Base-by-base conservation (phyloP, 2,797 vertebrate genomes). In the Emys orbicularis region DNA sequence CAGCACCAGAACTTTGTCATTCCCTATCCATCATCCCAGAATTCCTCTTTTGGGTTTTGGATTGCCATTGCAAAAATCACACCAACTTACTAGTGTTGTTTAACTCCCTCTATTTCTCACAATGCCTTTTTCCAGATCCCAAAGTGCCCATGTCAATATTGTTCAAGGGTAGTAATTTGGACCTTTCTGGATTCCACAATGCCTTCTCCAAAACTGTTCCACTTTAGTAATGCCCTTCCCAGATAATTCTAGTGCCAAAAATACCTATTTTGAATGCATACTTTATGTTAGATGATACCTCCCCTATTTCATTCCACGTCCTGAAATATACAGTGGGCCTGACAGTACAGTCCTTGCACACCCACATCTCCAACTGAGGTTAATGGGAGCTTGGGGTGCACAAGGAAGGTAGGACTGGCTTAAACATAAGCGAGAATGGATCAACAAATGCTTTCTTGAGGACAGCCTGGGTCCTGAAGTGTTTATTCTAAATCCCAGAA, bases 81-180 rank as follows among this genome's bases (percentile, higher is more conserved):
- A 68, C 12, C 27, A 83, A 81, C 61, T 61, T 44, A 3, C 6
- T 8, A 82, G 23, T 5, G 16, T 47, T 77, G 53, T 2, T 81
- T 85, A 88, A 53, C 15, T 57, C 19, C 80, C 3, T 74, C 92
- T 56, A 57, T 12, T 72, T 84, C 77, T 90, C 41, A 8, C 2
- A 86, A 86, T 0, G 50, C 49, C 76, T 49, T n/a, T 16, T 72
- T 53, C 49, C 47, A 89, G 77, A 29, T 82, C 53, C 86, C 93
- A 94, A 95, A 95, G 93, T 95, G 92, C 93, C 74, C 81, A 93
- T 91, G 76, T 81, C 83, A 85, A 82, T 95, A 85, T 87, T 89
- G 85, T 92, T 96, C 87, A 95, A 97, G 93, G 91, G 92, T 91
- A 90, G 84, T 68, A 44, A 93, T 86, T 81, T 82, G 57, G 81